phyloP scores from a whole-genome alignment of 2,113 vertebrate genomes.

The Pholis gunnellus region DNA sequence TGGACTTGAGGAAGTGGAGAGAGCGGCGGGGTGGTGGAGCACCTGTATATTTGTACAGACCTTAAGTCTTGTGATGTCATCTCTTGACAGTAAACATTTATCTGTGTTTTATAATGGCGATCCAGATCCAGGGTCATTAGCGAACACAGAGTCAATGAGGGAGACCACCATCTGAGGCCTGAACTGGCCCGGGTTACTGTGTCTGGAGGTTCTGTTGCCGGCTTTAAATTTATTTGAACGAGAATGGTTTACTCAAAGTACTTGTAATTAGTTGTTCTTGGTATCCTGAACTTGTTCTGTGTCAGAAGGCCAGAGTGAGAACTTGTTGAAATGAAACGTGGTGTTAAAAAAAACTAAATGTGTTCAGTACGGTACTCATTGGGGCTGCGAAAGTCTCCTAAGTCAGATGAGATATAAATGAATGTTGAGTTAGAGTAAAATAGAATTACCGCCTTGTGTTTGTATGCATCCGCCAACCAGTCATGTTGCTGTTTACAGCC shows the following conservation, averaged over 20 bases:
- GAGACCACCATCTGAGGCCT: constrained; percentile 64
- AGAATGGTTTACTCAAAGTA: constrained; percentile 40
- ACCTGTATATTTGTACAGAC: constrained; percentile 78
- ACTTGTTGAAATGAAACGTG: not conserved
- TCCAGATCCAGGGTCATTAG: constrained; percentile 65
- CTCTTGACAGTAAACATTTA: constrained; percentile 75
- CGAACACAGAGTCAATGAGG: constrained; percentile 35
- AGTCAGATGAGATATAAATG: too few relatives aligned
- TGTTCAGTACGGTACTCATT: not conserved
- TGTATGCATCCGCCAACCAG: too few relatives aligned
- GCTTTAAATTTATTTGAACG: constrained; percentile 20
- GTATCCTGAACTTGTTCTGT: constrained; percentile 22
- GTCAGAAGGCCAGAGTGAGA: constrained; percentile 31
- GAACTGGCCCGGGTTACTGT: not conserved
- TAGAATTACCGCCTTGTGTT: too few relatives aligned
- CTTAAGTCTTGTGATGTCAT: constrained; percentile 81
- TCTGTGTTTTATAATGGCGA: constrained; percentile 58
- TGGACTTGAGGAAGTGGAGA: constrained; percentile 60
- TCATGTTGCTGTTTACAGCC: too few relatives aligned
- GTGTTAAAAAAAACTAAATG: not conserved
- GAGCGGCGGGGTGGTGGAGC: constrained; percentile 19
- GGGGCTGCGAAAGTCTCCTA: too few relatives aligned
- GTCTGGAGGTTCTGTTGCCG: constrained; percentile 27
- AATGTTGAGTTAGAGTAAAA: too few relatives aligned
- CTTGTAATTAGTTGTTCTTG: constrained; percentile 40